A percentile compares a stretch with the other conserved stretches of the same genome.
Conservation (phyloP, 2,113 vertebrate species). For the Epinephelus fuscoguttatus region DNA sequence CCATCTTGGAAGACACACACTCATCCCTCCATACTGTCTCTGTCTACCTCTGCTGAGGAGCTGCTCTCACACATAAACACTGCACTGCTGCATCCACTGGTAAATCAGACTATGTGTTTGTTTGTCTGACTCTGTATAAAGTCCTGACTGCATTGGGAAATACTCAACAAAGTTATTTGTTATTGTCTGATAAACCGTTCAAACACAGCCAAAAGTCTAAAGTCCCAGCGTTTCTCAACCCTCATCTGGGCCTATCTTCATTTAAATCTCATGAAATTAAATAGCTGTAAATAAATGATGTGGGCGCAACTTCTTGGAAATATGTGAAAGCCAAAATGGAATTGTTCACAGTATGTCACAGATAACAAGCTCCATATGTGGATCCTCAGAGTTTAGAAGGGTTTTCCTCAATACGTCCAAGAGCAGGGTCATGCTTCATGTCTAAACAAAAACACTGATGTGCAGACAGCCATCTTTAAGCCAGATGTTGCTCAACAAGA, state of each 20-base stretch:
- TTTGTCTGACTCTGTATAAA: not conserved
- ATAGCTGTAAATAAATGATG: not conserved
- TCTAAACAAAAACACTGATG: slow-evolving; percentile 15
- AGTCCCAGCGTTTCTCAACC: not conserved
- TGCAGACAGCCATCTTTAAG: not conserved
- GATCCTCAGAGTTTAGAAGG: not conserved
- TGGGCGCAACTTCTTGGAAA: not conserved
- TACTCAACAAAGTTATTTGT: not conserved
- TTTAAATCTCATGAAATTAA: slow-evolving; percentile 6
- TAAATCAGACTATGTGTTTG: slow-evolving; percentile 74
- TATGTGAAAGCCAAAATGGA: not conserved
- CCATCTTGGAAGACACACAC: slow-evolving; percentile 69
- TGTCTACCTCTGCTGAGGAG: slow-evolving; percentile 62
- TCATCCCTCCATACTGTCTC: slow-evolving; percentile 74
- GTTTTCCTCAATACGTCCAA: not conserved
- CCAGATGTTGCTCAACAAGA: not conserved
- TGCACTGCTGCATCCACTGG: slow-evolving; percentile 85
- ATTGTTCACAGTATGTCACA: slow-evolving; percentile 2
- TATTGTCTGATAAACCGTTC: not conserved
- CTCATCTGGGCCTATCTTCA: not conserved
- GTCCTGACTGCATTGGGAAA: not conserved
- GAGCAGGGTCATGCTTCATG: too few species aligned
- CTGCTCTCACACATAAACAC: slow-evolving; percentile 81
- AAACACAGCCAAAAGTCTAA: not conserved
- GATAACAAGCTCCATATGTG: slow-evolving; percentile 49